A percentile compares a stretch with the other conserved stretches of the same genome.
Conservation (phyloP, 2,113 vertebrate species). For the Pseudopipra pipra region DNA sequence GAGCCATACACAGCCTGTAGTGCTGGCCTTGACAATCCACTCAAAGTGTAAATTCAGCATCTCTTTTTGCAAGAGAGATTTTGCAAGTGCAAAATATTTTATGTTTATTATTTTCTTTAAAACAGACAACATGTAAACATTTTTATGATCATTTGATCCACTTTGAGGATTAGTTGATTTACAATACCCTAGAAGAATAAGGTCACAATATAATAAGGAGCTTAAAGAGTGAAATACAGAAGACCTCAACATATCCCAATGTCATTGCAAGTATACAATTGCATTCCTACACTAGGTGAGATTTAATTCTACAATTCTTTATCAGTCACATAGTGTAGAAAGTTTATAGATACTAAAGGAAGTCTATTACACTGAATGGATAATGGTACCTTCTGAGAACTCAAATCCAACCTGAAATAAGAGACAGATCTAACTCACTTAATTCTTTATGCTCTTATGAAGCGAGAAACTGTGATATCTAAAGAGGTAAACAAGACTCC, state of each 20-base stretch:
- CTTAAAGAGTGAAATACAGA: not conserved
- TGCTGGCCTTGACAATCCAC: not conserved
- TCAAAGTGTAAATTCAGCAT: not conserved
- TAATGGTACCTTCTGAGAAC: not conserved
- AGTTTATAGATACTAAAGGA: not conserved
- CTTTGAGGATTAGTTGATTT: not conserved
- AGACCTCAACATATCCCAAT: not conserved
- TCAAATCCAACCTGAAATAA: not conserved
- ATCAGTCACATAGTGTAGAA: not conserved
- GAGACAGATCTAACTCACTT: not conserved
- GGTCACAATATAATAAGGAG: not conserved
- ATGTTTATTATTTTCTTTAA: not conserved
- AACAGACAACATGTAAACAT: not conserved
- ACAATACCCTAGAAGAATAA: not conserved
- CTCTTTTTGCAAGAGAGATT: not conserved
- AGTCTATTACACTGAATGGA: not conserved
- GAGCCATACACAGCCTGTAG: not conserved
- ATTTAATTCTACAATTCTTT: not conserved
- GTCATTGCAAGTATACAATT: not conserved
- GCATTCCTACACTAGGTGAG: not conserved
- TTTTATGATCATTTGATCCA: not conserved
- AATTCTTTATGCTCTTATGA: not conserved
- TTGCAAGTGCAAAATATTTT: not conserved
- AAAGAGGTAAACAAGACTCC: not conserved
- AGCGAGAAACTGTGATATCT: not conserved